phyloP scores from a whole-genome alignment of 2,888 invertebrate species.

The Apotomis betuletana region DNA sequence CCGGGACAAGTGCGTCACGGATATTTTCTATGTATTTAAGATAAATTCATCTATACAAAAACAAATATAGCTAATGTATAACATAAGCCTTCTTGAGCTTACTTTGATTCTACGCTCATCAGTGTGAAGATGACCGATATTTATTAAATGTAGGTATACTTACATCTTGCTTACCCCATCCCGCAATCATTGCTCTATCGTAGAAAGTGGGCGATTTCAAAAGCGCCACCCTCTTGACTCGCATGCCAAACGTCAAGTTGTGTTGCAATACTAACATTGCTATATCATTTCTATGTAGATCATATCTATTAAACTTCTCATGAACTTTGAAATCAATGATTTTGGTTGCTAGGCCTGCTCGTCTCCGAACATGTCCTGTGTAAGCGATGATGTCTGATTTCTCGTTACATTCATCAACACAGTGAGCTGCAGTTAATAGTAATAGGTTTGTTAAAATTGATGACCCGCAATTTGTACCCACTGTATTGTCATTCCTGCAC shows the following conservation, averaged over 20 bases:
- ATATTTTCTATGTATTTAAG: no score
- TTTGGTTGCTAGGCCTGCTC: background rate
- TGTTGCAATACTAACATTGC: background rate
- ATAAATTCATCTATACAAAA: no score
- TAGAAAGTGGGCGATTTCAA: background rate
- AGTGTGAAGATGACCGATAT: no score
- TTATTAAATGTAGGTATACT: no score
- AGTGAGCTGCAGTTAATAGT: slow-evolving; percentile 13
- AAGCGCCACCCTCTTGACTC: background rate
- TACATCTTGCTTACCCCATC: slow-evolving; percentile 10
- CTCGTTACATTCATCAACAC: background rate
- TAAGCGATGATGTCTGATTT: slow-evolving; percentile 1
- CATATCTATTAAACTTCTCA: background rate
- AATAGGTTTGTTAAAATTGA: slow-evolving; percentile 11
- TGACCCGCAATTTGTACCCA: background rate
- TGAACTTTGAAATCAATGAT: background rate
- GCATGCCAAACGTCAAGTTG: background rate
- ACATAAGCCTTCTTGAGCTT: no score
- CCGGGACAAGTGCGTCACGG: no score
- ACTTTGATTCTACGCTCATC: no score
- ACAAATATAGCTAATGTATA: no score
- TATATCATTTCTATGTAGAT: background rate
- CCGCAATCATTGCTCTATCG: background rate
- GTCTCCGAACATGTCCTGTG: background rate
- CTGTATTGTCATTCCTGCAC: background rate